Evolutionary conservation across 2,888 invertebrate genomes (phyloP), one percentile per base, ranked within the genome.

Genomic region (Apodemia mormo): DNA sequence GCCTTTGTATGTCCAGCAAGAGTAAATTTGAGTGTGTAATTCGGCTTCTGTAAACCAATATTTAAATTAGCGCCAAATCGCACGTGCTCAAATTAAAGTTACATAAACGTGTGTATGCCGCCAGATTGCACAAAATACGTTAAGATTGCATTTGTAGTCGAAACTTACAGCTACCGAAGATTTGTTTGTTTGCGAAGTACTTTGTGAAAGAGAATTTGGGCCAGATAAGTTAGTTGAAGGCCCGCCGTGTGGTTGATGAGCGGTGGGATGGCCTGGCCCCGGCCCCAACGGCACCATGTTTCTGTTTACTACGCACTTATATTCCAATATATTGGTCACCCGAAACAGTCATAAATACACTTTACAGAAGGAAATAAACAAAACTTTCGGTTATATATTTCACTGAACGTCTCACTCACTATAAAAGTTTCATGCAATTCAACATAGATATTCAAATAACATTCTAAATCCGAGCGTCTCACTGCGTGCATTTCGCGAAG

Each of bases 1-100:
- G 99, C 99, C 94, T 99, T 99, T 54, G 98, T 98, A 85, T 99
- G 99, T 10, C 99, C 99, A 80, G 99, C 98, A 78, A 99, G 95
- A 49, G 99, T 99, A 83, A 98, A 98, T 92, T 99, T 99, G 74
- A 99, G 94, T 1, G 97, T 96, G 87, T 99, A 99, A 87, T 99
- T 99, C 78, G 99, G 99, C 95, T 98, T 99, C 98, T 98, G 94
- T 76, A 96, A 96, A 81, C 81, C 85, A 83, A 85, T 78, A 81
- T 79, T 76, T 84, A 88, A 89, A 87, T 91, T 86, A 93, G 92
- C 93, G 93, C 90, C 90, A 93, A 92, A 89, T 90, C 90, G 88
- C 93, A 93, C 93, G 93, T 93, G 92, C 87, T 91, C 88, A 79
- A 79, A 84, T 82, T 84, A 85, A 84, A 90, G 92, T 92, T 92